Percentiles rank a stretch among this genome's conserved stretches.
Conservation (phyloP, 2,797 vertebrate species). For the Karalla daura region DNA sequence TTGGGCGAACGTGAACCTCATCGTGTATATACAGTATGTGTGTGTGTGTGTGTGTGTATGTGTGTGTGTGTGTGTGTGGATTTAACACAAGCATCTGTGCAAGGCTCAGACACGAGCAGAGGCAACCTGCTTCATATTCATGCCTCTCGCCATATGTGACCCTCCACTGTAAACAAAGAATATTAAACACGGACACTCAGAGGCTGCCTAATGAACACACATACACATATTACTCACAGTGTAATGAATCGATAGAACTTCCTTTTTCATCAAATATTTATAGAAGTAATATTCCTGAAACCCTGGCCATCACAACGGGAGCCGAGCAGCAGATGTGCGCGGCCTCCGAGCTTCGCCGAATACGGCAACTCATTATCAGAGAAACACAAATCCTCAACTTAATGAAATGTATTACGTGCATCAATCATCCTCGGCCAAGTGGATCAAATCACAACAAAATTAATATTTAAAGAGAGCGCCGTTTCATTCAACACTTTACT, state of each 20-base stretch:
- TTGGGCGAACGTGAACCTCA: neutral
- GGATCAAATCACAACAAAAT: constrained; percentile 53
- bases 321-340: constrained; percentile 32
- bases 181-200: constrained; percentile 80
- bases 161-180: constrained; percentile 85
- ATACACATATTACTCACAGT: constrained; percentile 67
- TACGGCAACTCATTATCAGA: constrained; percentile 43
- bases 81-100: constrained; percentile 52
- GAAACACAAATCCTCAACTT: constrained; percentile 58
- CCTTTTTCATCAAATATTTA: constrained; percentile 86
- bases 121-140: constrained; percentile 80
- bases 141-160: constrained; percentile 74
- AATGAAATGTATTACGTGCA: constrained; percentile 67
- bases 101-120: constrained; percentile 58
- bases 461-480: constrained; percentile 37
- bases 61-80: constrained; percentile 30
- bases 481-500: constrained; percentile 28
- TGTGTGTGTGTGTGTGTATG: constrained; percentile 20
- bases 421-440: constrained; percentile 48
- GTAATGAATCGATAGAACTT: constrained; percentile 82
- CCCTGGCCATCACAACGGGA: constrained; percentile 36
- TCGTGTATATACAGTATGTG: constrained; percentile 42
- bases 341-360: constrained; percentile 22
- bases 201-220: constrained; percentile 79
- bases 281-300: constrained; percentile 81